phyloP scores from a whole-genome alignment of 2,888 invertebrate species.

The Macropis europaea region DNA sequence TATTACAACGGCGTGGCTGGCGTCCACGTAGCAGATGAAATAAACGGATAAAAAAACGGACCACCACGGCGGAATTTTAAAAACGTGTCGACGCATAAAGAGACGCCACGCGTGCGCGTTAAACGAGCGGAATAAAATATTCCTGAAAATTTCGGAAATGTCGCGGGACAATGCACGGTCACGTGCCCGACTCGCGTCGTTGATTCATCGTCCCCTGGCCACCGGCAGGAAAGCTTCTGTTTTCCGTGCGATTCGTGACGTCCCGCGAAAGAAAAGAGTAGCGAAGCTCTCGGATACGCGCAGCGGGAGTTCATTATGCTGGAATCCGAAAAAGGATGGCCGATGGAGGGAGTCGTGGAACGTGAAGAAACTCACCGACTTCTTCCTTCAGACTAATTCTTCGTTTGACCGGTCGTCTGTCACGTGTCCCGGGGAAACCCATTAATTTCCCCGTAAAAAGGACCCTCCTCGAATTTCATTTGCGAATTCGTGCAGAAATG shows the following conservation, averaged over 20 bases:
- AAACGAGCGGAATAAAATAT: slow-evolving; percentile 56
- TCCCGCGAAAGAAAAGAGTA: slow-evolving; percentile 11
- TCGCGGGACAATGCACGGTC: slow-evolving; percentile 66
- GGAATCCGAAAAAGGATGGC: slow-evolving; percentile 39
- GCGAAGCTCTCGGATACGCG: background rate
- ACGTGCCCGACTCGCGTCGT: slow-evolving; percentile 63
- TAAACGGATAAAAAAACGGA: slow-evolving; percentile 29
- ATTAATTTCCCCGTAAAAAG: slow-evolving; percentile 18
- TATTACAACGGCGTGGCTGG: slow-evolving; percentile 1
- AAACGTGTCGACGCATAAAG: slow-evolving; percentile 69
- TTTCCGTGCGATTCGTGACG: no score
- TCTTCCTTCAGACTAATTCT: slow-evolving; percentile 19
- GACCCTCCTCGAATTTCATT: background rate
- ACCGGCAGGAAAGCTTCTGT: slow-evolving; percentile 29
- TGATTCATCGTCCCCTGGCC: slow-evolving; percentile 22
- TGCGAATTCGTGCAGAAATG: background rate
- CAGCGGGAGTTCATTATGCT: slow-evolving; percentile 56
- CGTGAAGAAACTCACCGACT: slow-evolving; percentile 47
- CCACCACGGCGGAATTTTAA: slow-evolving; percentile 48
- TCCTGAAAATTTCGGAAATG: slow-evolving; percentile 63
- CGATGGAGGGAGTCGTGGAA: background rate
- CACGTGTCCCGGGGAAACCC: background rate
- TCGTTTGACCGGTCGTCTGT: slow-evolving; percentile 18
- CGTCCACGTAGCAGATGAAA: slow-evolving; percentile 16
- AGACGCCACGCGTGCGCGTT: slow-evolving; percentile 20